These are phyloP conservation scores for Scomber scombrus DNA, from an alignment of 2,113 vertebrate genomes.

Conservation along the genomic window DNA sequence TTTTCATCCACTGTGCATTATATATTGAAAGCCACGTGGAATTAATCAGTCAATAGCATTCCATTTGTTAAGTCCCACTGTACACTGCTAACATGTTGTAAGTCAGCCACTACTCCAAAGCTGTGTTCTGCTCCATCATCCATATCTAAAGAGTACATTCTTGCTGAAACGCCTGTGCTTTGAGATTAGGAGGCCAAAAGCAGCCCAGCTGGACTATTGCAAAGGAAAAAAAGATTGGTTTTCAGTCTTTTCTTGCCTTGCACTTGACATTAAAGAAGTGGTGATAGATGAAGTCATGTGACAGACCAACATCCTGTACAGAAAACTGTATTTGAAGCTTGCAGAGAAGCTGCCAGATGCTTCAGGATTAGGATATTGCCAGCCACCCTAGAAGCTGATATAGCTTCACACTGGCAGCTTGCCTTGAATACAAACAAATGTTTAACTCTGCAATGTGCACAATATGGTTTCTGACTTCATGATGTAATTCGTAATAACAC, in stretches of 20 bases:
- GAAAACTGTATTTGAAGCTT: not conserved
- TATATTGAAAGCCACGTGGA: no score
- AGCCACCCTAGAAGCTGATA: not conserved
- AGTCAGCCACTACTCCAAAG: conserved; percentile 14
- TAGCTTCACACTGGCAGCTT: conserved; percentile 2
- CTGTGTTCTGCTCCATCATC: conserved; percentile 28
- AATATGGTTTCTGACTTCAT: no score
- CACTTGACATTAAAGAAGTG: conserved; percentile 18
- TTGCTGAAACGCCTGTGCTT: not conserved
- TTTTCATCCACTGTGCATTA: no score
- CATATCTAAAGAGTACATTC: conserved; percentile 30
- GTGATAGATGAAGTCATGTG: not conserved
- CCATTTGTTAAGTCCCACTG: conserved; percentile 9
- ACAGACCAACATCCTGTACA: not conserved
- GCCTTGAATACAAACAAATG: no score
- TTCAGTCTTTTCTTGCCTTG: not conserved
- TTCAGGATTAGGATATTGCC: conserved; percentile 3
- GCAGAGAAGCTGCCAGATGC: not conserved
- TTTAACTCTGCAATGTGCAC: no score
- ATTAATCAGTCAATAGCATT: not conserved
- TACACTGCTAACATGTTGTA: conserved; percentile 9
- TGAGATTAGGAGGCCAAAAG: conserved; percentile 35
- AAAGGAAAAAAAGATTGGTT: conserved; percentile 20
- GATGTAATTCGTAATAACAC: not conserved
- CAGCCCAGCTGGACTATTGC: not conserved